Base-by-base conservation (phyloP, 1,140 invertebrate genomes). In the Brachionus manjavacas region DNA sequence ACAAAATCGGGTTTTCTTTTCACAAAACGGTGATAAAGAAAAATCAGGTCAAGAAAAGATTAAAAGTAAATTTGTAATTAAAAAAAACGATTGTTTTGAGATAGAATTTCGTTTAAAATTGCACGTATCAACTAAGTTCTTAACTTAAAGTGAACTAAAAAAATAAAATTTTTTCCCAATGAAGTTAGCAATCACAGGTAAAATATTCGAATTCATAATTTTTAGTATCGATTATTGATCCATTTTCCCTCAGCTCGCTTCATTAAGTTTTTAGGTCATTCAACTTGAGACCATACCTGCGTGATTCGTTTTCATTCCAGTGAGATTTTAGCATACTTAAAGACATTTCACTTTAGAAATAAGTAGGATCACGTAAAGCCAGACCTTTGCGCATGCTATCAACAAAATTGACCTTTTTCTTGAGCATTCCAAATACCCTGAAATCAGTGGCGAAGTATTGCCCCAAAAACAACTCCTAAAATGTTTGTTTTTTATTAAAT, bases 251-350 rank as follows among this genome's bases (percentile, higher is more conserved):
- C 20, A 68, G 4, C 31, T 68, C 66, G 66, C 66, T 68, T 68
- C 66, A 68, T 68, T 39, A 39, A 68, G 66, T 68, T 68, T 68
- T 39, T 68, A 39, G 66, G 66, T 68, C 66, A 16, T 68, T 68
- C 31, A 60, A 60, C 52, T 60, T 60, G 52, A 60, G 52, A 60
- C n/a, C 16, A 8, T 20, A 60, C 16, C 52, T 60, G 52, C 52
- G 20, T 60, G 52, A 60, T 60, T 60, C 52, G 0, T 60, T 60
- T 60, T 60, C 16, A 60, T 60, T 60, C 52, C 52, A 60, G 20
- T 60, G n/a, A 60, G 52, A 60, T 60, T 60, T 60, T 20, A 60
- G 20, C 52, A 20, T 60, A 60, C 52, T 60, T 25, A 60, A 52
- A 60, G 52, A 60, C 52, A 60, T 60, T 60, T 60, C 25, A 60